Percentiles rank a stretch among this genome's conserved stretches.
Conservation (phyloP, 1,140 invertebrate species). For the Zophobas atratus region DNA sequence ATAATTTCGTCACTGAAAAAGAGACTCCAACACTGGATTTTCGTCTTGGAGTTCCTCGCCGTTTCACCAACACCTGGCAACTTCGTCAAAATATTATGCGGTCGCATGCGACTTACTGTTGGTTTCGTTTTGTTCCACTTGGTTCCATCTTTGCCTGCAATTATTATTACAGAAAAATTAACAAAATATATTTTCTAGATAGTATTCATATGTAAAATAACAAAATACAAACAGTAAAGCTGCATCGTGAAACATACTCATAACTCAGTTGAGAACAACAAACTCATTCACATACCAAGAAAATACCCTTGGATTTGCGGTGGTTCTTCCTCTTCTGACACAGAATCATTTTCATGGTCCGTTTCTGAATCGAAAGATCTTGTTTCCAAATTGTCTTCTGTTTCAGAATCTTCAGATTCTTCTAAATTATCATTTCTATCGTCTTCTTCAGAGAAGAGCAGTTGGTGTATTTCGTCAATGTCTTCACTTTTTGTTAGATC, state of each 20-base stretch:
- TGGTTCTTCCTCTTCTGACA: neutral
- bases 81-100: constrained; percentile 9
- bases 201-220: neutral
- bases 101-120: neutral
- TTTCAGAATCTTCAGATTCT: constrained; percentile 1
- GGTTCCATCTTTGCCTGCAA: constrained; percentile 1
- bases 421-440: neutral
- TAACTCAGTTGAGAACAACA: too few species aligned
- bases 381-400: constrained; percentile 2
- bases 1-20: neutral
- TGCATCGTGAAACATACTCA: too few species aligned
- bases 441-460: constrained; percentile 64
- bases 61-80: neutral
- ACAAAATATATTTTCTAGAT: neutral
- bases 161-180: neutral
- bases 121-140: neutral
- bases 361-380: constrained; percentile 2
- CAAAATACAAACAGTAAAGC: neutral
- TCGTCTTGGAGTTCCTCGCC: neutral
- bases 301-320: too few species aligned
- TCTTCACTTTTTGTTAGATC: too few species aligned
- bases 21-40: neutral
- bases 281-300: too few species aligned
- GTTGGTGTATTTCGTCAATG: too few species aligned
- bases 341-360: constrained; percentile 11